Conservation (phyloP, 1,140 invertebrate species). For the Trypoxylus dichotomus region DNA sequence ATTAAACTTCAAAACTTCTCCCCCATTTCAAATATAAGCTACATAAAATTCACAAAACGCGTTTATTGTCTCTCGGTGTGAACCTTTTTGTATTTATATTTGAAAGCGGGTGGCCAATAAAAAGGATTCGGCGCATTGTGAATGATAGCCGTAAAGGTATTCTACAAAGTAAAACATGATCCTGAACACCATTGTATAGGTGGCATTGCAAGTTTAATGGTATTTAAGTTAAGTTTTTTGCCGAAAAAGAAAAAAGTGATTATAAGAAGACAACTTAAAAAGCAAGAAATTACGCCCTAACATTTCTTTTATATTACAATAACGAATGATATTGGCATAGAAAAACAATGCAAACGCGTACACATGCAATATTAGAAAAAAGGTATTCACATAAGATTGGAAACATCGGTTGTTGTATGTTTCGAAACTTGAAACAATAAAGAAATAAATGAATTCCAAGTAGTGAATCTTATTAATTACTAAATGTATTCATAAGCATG, state of each 20-base stretch:
- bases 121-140: conserved; percentile 26
- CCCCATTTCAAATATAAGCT: background rate
- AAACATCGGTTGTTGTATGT: too few species aligned
- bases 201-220: conserved; percentile 3
- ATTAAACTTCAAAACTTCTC: background rate
- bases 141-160: background rate
- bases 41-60: conserved; percentile 16
- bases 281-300: too few species aligned
- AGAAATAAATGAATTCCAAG: too few species aligned
- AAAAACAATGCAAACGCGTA: too few species aligned
- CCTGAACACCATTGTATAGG: conserved; percentile 4
- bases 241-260: too few species aligned
- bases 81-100: conserved; percentile 29
- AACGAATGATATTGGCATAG: too few species aligned
- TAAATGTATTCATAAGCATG: background rate
- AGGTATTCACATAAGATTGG: too few species aligned
- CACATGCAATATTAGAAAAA: too few species aligned
- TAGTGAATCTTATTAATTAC: too few species aligned
- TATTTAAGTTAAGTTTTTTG: background rate
- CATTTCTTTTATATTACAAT: too few species aligned
- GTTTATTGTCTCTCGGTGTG: conserved; percentile 16
- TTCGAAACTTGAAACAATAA: too few species aligned
- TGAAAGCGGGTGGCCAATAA: conserved; percentile 22
- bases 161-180: conserved; percentile 2
- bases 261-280: too few species aligned